A percentile compares a stretch with the other conserved stretches of the same genome.
phyloP scores from a whole-genome alignment of 2,797 vertebrate genomes.

The Lerista edwardsae region DNA sequence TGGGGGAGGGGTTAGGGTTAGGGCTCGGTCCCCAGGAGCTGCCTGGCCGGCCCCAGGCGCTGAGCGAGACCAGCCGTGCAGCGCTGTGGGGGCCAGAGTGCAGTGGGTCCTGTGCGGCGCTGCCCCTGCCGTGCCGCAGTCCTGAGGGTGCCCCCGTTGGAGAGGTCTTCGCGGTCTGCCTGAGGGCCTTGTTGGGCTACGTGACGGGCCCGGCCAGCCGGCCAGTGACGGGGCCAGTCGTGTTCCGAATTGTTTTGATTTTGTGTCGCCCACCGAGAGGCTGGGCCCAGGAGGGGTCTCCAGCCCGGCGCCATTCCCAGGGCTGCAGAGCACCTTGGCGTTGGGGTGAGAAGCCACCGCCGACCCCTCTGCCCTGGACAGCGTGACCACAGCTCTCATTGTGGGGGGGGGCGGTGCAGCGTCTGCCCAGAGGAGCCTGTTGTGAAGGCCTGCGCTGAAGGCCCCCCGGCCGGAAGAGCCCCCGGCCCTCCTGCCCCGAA shows the following conservation, averaged over 20 bases:
- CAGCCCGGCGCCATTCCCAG: fast-evolving
- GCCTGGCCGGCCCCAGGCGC: background rate
- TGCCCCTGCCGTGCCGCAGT: too few species aligned
- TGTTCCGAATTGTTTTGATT: fast-evolving
- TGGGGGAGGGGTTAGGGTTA: too few species aligned
- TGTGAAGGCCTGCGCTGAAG: too few species aligned
- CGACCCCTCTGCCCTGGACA: too few species aligned
- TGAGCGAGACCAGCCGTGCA: too few species aligned
- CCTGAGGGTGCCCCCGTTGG: background rate
- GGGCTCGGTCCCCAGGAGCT: background rate
- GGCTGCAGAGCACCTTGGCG: background rate
- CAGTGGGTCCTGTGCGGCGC: background rate
- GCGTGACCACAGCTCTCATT: fast-evolving
- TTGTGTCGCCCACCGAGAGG: fast-evolving
- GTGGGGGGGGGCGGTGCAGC: background rate
- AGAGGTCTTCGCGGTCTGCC: too few species aligned
- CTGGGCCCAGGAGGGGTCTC: background rate
- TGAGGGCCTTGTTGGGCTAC: fast-evolving
- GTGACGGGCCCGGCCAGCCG: fast-evolving
- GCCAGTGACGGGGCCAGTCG: background rate
- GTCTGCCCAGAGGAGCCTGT: too few species aligned
- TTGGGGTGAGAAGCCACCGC: background rate
- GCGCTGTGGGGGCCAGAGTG: background rate
- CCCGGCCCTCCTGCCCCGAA: background rate
- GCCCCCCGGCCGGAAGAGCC: too few species aligned